Base-by-base conservation (phyloP, 2,888 invertebrate genomes). In the Lasius fuliginosus region DNA sequence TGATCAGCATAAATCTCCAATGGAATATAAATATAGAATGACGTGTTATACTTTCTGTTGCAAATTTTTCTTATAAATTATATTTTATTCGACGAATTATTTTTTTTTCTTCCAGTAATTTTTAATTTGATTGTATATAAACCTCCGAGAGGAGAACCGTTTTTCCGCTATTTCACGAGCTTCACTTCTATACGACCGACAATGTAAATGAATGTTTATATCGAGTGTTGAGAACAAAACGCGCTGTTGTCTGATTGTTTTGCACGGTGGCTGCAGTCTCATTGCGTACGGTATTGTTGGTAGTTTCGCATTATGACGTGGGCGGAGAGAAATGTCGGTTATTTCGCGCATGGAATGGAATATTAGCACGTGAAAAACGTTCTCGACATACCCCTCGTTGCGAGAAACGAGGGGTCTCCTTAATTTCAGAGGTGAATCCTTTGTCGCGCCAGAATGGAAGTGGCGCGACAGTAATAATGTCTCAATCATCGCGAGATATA, bases 301-400 rank as follows among this genome's bases (percentile, higher is more conserved):
- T 42, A 77, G 58, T 69, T 79, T 69, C 42, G 33, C 18, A 58
- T 79, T 79, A 79, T 79, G 42, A 68, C 30, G 68, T 53, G 12
- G 18, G 49, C 12, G 53, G 53, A 65, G 36, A 53, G 53, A 76
- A 76, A 67, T 36, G 33, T 36, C 18, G 18, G n/a, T 53, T 68
- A 62, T 75, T 75, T 46, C 33, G 53, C 53, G 53, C 67, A 65
- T 18, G 56, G 11, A 68, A 77, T 40, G 56, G 42, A 58, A 69
- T 58, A 68, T 30, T 56, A 30, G 30, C 65, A 15, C 56, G 5
- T 58, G 77, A 69, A 69, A 77, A 69, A 79, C 42, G 68, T 68
- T 65, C 8, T 27, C 36, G 18, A 8, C n/a, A 12, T 76, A 53
- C 2, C 9, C 3, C 27, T 36, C 12, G 18, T 76, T 76, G 27